phyloP scores from a whole-genome alignment of 2,113 vertebrate genomes.

The Ictidomys tridecemlineatus region DNA sequence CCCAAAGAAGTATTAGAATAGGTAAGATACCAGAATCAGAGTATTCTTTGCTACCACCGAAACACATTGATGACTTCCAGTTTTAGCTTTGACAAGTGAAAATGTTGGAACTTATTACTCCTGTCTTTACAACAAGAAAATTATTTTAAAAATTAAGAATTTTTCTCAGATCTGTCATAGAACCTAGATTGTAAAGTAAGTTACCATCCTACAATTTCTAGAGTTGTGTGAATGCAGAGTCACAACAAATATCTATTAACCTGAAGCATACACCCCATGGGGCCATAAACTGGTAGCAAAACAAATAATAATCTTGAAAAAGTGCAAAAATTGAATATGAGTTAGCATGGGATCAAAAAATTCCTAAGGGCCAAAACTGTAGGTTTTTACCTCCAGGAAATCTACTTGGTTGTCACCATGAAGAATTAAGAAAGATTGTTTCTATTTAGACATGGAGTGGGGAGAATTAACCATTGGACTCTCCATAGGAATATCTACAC shows the following conservation, averaged over 20 bases:
- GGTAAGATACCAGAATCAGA: neutral
- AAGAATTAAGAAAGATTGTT: neutral
- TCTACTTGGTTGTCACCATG: neutral
- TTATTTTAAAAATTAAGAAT: neutral
- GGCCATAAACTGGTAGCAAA: neutral
- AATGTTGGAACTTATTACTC: neutral
- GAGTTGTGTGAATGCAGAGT: neutral
- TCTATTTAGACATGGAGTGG: neutral
- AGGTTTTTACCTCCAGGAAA: neutral
- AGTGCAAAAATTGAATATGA: neutral
- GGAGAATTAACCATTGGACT: neutral
- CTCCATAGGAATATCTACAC: neutral
- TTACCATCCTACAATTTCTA: neutral
- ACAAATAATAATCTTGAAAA: neutral
- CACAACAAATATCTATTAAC: neutral
- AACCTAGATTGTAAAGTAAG: neutral
- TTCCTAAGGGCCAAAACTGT: neutral
- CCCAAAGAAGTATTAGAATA: neutral
- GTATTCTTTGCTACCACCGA: neutral
- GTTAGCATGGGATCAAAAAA: neutral
- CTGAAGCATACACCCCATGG: neutral
- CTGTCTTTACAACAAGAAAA: neutral
- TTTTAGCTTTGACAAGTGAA: neutral
- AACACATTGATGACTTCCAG: neutral
- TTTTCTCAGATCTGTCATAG: neutral